Base-by-base conservation (phyloP, 2,113 vertebrate species). In the Daubentonia madagascariensis region DNA sequence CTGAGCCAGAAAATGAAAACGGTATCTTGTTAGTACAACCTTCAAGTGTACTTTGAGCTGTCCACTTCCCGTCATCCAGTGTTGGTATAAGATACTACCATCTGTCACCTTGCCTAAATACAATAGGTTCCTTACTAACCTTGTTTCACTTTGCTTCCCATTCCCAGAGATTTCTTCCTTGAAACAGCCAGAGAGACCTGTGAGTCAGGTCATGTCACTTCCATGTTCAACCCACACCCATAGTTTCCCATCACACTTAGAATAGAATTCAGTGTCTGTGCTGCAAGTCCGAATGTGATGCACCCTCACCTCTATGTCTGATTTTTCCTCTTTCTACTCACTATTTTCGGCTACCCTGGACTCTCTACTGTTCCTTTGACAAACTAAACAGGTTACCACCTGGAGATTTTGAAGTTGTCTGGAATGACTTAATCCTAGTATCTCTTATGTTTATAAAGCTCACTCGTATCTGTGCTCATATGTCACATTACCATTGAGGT, bases 201-300 rank as follows among this genome's bases (percentile, higher is more conserved):
- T 54, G 48, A 45, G 57, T 76, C 32, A 61, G 35, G 40, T 63
- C 10, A 25, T 5, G 0, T 30, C 35, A 30, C 3, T 30, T 1
- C 13, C 7, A 25, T 45, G 11, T 76, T 70, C 59, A 76, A 40
- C 8, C 40, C 3, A 50, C 4, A 20, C 13, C 6, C 37, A 4
- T 17, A 68, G 8, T 40, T 86, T 35, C 43, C 30, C 28, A 40
- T 32, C 1, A 43, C 20, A 72, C 7, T 85, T 37, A 61, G 43
- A 54, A 83, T 3, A 43, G 30, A 87, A 22, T 48, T 75, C 30
- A 63, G 54, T 73, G 12, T 1, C 8, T 43, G 0, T 13, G 2
- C 2, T 14, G 6, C n/a, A 20, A 32, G 18, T 1, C 1, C 25
- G 1, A 50, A 3, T 2, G 14, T 54, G 57, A 32, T 25, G 6